Percentiles rank a stretch among this genome's conserved stretches.
Evolutionary conservation across 2,113 vertebrate genomes (phyloP).

Genomic region (Esox niger): DNA sequence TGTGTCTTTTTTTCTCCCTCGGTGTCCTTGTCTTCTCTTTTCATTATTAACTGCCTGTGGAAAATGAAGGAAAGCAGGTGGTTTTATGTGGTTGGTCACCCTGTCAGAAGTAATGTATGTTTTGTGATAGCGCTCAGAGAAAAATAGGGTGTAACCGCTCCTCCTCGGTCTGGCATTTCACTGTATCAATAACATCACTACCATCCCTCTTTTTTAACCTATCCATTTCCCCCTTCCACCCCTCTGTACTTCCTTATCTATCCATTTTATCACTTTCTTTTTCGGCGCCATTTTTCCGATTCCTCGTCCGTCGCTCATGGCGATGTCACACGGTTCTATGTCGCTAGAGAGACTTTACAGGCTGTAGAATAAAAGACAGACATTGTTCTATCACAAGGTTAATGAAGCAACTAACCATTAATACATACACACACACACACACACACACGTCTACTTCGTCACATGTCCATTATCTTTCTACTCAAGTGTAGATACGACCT

Average conservation of each 20-base stretch:
- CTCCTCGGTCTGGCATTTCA: conserved; percentile 38
- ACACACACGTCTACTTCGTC: conserved; percentile 13
- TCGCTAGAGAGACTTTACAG: conserved; percentile 44
- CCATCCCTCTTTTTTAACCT: conserved; percentile 17
- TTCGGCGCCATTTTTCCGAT: conserved; percentile 53
- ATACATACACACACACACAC: conserved; percentile 13
- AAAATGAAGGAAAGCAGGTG: conserved; percentile 52
- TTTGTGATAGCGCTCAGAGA: conserved; percentile 52
- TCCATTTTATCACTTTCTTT: conserved; percentile 60
- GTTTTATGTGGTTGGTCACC: conserved; percentile 41
- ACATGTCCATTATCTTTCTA: conserved; percentile 38
- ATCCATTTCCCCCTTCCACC: conserved; percentile 43
- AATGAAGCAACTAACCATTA: conserved; percentile 16
- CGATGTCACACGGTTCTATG: conserved; percentile 65
- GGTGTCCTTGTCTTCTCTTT: conserved; percentile 40
- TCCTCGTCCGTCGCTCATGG: conserved; percentile 56
- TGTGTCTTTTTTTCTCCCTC: conserved; percentile 4
- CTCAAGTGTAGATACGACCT: background rate
- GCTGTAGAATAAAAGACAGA: conserved; percentile 14
- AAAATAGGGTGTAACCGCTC: conserved; percentile 44
- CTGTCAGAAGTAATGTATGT: conserved; percentile 59
- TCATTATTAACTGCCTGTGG: conserved; percentile 58
- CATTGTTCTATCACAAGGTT: conserved; percentile 38
- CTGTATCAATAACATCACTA: conserved; percentile 62
- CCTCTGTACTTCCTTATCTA: conserved; percentile 49